Conservation (phyloP, 2,113 vertebrate species). For the Brienomyrus brachyistius region DNA sequence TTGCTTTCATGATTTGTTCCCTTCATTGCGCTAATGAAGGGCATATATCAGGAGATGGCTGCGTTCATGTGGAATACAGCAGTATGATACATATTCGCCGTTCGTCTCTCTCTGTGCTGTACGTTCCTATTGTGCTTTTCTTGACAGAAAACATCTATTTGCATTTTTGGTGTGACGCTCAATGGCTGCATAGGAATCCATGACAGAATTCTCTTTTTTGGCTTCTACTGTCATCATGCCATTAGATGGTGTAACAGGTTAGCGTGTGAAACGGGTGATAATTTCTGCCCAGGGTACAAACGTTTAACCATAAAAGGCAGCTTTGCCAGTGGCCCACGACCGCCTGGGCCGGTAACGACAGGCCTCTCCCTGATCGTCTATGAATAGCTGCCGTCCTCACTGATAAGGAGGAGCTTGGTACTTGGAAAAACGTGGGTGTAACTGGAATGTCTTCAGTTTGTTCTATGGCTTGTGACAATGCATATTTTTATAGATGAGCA, state of each 20-base stretch:
- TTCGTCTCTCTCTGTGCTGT: background rate
- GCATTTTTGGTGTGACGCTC: background rate
- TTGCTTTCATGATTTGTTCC: background rate
- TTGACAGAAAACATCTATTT: background rate
- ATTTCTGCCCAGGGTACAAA: background rate
- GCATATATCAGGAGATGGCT: background rate
- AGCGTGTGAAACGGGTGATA: background rate
- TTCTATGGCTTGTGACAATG: background rate
- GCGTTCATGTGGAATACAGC: background rate
- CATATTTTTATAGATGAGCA: background rate
- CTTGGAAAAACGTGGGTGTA: background rate
- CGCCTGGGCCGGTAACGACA: background rate
- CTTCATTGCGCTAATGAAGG: background rate
- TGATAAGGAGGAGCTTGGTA: background rate
- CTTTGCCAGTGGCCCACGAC: background rate
- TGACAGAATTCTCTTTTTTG: background rate
- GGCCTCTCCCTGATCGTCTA: background rate
- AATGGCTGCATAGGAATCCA: background rate
- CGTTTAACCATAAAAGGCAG: background rate
- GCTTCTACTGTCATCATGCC: background rate
- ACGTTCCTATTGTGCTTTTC: background rate
- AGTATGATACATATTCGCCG: background rate
- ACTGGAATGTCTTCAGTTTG: background rate
- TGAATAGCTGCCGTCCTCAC: background rate
- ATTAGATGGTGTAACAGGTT: background rate